phyloP scores from a whole-genome alignment of 2,888 invertebrate species.

The Apotomis capreana region DNA sequence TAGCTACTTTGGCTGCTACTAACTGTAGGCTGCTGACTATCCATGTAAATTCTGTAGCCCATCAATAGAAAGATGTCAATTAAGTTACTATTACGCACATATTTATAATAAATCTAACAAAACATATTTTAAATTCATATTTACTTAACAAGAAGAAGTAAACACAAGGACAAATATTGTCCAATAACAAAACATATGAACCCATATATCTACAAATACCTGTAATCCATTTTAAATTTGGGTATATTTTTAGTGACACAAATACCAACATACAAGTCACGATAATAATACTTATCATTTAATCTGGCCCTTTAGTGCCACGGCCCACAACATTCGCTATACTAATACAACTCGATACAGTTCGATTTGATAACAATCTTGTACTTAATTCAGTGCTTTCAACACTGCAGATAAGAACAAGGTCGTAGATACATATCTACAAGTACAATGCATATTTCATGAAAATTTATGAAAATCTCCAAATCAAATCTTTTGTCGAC shows the following conservation, averaged over 20 bases:
- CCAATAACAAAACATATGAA: neutral
- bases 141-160: neutral
- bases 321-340: conserved; percentile 33
- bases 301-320: conserved; percentile 34
- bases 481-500: conserved; percentile 44
- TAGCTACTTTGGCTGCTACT: no score
- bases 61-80: no score
- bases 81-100: no score
- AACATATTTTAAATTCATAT: no score
- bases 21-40: no score
- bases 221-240: neutral
- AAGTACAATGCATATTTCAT: conserved; percentile 44
- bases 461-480: conserved; percentile 44
- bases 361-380: conserved; percentile 33
- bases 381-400: conserved; percentile 35
- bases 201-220: neutral
- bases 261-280: conserved; percentile 21
- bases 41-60: no score
- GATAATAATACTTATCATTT: conserved; percentile 25
- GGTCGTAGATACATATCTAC: conserved; percentile 43
- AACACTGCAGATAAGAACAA: conserved; percentile 39
- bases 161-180: neutral
- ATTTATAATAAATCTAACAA: no score
- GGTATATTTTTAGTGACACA: neutral
- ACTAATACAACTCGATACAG: conserved; percentile 18